These are phyloP conservation scores for Xerus inauris DNA, from an alignment of 2,113 vertebrate species.

Conservation along the genomic window DNA sequence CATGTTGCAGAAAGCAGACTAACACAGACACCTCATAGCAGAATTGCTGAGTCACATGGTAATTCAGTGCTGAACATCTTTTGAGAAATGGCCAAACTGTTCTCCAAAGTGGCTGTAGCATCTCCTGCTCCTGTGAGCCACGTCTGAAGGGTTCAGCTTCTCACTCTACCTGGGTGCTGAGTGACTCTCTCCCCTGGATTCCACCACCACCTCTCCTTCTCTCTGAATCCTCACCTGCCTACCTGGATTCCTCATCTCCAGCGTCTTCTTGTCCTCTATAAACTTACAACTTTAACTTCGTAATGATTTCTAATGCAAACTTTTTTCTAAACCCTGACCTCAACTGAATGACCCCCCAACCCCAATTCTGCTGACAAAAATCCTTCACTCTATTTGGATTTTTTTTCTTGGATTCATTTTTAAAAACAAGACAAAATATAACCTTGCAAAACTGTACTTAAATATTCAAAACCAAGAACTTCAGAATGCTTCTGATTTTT, in stretches of 20 bases:
- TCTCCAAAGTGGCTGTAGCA: neutral
- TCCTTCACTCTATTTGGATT: neutral
- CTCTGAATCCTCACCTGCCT: neutral
- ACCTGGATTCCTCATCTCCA: neutral
- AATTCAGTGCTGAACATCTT: neutral
- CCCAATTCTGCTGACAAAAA: neutral
- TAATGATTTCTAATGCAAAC: neutral
- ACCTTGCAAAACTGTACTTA: neutral
- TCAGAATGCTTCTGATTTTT: conserved; percentile 29
- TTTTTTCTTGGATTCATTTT: conserved; percentile 8
- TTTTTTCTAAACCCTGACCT: neutral
- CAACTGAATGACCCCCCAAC: too few relatives aligned
- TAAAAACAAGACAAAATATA: conserved; percentile 30
- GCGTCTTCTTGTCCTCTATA: neutral
- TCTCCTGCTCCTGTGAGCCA: too few relatives aligned
- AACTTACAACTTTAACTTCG: neutral
- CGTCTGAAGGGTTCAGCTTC: neutral
- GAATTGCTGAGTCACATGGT: neutral
- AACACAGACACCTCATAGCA: neutral
- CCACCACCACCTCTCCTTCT: neutral
- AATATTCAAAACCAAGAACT: conserved; percentile 44
- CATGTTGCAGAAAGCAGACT: neutral
- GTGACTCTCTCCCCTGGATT: neutral
- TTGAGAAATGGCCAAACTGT: neutral
- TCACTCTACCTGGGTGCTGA: rapidly evolving